Base-by-base conservation (phyloP, 2,888 invertebrate species). In the Trissoscelio sp. region DNA sequence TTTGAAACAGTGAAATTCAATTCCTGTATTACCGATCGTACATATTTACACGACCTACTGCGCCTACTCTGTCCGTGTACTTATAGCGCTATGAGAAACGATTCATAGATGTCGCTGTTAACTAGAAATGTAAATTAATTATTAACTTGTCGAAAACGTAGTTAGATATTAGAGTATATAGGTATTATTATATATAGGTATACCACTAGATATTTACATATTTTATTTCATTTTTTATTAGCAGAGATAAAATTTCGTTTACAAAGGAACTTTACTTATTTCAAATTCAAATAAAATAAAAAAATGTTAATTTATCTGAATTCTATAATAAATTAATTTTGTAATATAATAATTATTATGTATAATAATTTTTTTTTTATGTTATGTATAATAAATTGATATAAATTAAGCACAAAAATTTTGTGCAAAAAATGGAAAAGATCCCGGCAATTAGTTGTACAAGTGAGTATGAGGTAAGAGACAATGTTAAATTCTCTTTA, bases 401-500 rank as follows among this genome's bases (percentile, higher is more conserved):
- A 34, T 34, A 9, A 34, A 34, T 4, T 34, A 11, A 46, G 20
- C 34, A 34, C 14, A 11, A 11, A 34, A 24, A n/a, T n/a, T n/a
- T 28, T 3, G 11, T 34, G 28, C 28, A 34, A 31, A 64, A 73
- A 73, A 73, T 64, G 64, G 64, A n/a, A 62, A 55, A 73, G 69
- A 74, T 79, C 20, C 55, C 28, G 37, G 46, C 69, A 79, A 74
- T 74, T 42, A 55, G 18, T 34, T 37, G 70, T 62, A 28, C 42
- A 51, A 28, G 67, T 51, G 48, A 37, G 51, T 55, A 69, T 58
- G 75, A 81, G 66, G 72, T 73, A 79, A 75, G 69, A 73, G 62
- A 81, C 72, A 81, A 72, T 72, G 81, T 69, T 73, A 79, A 79
- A 83, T 87, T 87, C 85, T 79, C 81, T 87, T 86, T 86, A 86